phyloP scores from a whole-genome alignment of 2,113 vertebrate genomes.

The Ceyx margarethae region DNA sequence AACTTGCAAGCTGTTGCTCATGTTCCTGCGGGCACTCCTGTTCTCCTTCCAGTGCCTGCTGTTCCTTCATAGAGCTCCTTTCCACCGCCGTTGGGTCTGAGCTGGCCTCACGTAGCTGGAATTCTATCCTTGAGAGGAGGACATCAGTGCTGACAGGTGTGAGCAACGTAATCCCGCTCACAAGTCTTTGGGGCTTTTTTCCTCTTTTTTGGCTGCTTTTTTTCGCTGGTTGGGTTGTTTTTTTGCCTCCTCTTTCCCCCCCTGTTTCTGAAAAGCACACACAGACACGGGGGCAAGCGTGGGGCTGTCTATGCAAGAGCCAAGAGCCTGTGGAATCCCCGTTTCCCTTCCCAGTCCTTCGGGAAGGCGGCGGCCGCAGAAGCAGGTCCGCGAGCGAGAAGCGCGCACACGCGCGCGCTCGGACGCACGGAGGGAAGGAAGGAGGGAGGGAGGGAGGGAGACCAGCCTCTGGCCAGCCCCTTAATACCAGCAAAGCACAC shows the following conservation, averaged over 20 bases:
- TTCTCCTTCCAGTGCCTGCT: conserved; percentile 47
- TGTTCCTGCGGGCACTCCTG: conserved; percentile 54
- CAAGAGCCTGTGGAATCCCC: conserved; percentile 28
- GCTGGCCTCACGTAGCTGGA: conserved; percentile 49
- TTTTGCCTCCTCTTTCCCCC: neutral
- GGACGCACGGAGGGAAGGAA: neutral
- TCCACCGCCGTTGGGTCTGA: neutral
- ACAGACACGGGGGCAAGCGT: neutral
- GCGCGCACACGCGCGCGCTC: neutral
- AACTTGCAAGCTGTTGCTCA: conserved; percentile 82
- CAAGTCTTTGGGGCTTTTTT: neutral
- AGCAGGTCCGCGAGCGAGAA: neutral
- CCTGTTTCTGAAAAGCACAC: neutral
- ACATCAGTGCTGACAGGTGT: conserved; percentile 54
- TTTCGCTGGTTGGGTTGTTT: neutral
- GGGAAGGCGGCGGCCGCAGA: neutral
- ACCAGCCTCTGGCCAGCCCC: conserved; percentile 56
- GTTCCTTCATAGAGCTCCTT: conserved; percentile 74
- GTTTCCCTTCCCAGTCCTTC: conserved; percentile 6
- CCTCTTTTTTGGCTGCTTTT: neutral
- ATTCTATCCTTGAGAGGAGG: conserved; percentile 72
- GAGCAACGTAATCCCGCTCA: conserved; percentile 60
- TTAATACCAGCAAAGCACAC: conserved; percentile 71
- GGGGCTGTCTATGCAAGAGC: conserved; percentile 4
- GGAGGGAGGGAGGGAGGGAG: neutral